A percentile compares a stretch with the other conserved stretches of the same genome.
These are phyloP conservation scores for Alviniconcha marisindica DNA, from an alignment of 1,140 invertebrate species.

Conservation along the genomic window DNA sequence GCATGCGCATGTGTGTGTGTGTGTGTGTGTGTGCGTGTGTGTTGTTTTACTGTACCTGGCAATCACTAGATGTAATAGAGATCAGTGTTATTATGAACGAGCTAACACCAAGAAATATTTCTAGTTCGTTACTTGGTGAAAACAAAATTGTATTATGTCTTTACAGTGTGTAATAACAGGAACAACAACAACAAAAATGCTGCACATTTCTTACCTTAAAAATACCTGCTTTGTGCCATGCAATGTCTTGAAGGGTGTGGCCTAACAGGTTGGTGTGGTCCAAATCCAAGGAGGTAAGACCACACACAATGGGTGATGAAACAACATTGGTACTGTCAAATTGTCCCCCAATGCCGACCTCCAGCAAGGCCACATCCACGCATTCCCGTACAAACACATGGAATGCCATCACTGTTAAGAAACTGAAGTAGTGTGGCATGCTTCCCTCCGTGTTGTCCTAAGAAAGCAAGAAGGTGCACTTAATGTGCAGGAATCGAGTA, in stretches of 20 bases:
- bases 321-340: conserved; percentile 97
- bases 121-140: no score
- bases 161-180: no score
- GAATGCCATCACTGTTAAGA: conserved; percentile 94
- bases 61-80: no score
- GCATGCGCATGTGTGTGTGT: neutral
- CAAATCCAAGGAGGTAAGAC: conserved; percentile 92
- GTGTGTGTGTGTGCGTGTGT: conserved; percentile 11
- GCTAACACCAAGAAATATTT: no score
- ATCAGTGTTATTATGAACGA: no score
- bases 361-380: conserved; percentile 94
- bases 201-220: conserved; percentile 90
- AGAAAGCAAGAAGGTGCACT: neutral
- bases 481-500: no score
- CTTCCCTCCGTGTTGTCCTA: conserved; percentile 53
- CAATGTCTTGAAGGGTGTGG: conserved; percentile 89
- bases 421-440: conserved; percentile 96
- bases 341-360: conserved; percentile 99
- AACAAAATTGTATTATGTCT: no score
- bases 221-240: conserved; percentile 96
- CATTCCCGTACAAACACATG: conserved; percentile 91
- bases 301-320: conserved; percentile 82
- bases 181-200: no score
- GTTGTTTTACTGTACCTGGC: no score
- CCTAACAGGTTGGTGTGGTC: conserved; percentile 92